phyloP scores from a whole-genome alignment of 2,797 vertebrate genomes.

The Nannoperca obscura region DNA sequence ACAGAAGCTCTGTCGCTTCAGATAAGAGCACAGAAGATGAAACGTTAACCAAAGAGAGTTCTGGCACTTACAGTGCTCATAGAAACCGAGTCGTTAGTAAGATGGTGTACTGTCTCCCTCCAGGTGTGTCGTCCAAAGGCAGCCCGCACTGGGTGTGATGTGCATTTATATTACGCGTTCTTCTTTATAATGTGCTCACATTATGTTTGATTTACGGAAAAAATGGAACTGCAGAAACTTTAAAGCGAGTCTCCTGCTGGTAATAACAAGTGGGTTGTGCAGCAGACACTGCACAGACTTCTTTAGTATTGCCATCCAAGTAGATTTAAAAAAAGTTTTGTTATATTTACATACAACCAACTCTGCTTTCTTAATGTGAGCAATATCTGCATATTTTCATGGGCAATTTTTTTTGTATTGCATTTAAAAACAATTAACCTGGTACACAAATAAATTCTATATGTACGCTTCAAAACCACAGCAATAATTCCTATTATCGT shows the following conservation, averaged over 20 bases:
- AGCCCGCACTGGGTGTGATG: slow-evolving; percentile 89
- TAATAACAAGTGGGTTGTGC: neutral
- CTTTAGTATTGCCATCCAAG: neutral
- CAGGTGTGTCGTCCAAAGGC: slow-evolving; percentile 52
- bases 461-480: neutral
- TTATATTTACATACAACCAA: neutral
- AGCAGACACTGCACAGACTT: neutral
- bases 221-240: slow-evolving; percentile 14
- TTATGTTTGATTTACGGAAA: slow-evolving; percentile 20
- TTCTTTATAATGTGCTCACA: slow-evolving; percentile 1
- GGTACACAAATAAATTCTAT: neutral
- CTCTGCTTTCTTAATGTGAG: neutral
- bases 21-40: slow-evolving; percentile 55
- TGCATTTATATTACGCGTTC: slow-evolving; percentile 9
- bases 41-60: slow-evolving; percentile 24
- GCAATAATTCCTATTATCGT: neutral
- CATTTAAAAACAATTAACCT: neutral
- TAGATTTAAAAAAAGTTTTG: neutral
- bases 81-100: slow-evolving; percentile 71
- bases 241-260: neutral
- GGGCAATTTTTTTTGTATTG: neutral
- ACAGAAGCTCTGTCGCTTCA: slow-evolving; percentile 27
- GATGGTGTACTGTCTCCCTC: slow-evolving; percentile 62
- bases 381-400: neutral
- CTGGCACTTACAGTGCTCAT: slow-evolving; percentile 21